Evolutionary conservation across 2,888 invertebrate genomes (phyloP).

Genomic region (Lithophane leautieri): DNA sequence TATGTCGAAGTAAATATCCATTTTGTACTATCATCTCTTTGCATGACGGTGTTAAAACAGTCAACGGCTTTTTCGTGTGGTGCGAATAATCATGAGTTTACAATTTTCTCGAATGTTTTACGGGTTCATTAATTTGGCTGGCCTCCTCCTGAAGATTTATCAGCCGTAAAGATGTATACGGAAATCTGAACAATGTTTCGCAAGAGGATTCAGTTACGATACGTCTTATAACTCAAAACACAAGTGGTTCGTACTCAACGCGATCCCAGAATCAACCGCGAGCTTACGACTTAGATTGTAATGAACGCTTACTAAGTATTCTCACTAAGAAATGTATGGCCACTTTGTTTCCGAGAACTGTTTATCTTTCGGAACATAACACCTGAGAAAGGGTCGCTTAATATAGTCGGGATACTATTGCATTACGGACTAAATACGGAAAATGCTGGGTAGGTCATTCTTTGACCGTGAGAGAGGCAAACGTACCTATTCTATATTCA

Average conservation of each 20-base stretch:
- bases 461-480: constrained; percentile 37
- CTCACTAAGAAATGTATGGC: constrained; percentile 62
- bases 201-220: constrained; percentile 40
- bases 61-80: not conserved
- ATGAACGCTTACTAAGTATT: constrained; percentile 75
- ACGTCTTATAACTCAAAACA: constrained; percentile 53
- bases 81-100: not conserved
- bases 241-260: constrained; percentile 44
- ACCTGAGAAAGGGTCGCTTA: constrained; percentile 73
- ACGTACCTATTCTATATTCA: not conserved
- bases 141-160: not conserved
- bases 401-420: constrained; percentile 55
- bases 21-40: constrained; percentile 63
- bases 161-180: constrained; percentile 1
- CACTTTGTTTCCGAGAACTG: constrained; percentile 73
- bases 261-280: constrained; percentile 57
- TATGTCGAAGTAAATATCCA: constrained; percentile 64
- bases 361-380: constrained; percentile 79
- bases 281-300: constrained; percentile 54
- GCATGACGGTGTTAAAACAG: not conserved
- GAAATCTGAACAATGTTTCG: constrained; percentile 32
- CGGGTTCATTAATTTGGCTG: not conserved
- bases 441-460: constrained; percentile 41
- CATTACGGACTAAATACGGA: constrained; percentile 46
- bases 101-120: not conserved